These are phyloP conservation scores for Heteronetta atricapilla DNA, from an alignment of 2,113 vertebrate genomes.

Conservation along the genomic window DNA sequence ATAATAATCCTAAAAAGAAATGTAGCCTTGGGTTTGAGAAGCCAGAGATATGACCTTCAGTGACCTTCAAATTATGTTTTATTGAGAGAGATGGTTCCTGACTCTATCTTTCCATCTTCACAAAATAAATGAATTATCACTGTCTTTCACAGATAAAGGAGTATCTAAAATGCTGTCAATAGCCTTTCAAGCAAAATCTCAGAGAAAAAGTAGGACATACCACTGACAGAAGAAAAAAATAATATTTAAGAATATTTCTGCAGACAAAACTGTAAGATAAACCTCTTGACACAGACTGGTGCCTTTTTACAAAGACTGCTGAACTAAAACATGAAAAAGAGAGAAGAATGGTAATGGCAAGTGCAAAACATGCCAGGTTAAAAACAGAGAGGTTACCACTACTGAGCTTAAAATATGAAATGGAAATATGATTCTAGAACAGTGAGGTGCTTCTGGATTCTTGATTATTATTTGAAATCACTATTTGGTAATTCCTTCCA, in stretches of 20 bases:
- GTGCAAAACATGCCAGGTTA: not conserved
- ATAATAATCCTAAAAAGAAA: not conserved
- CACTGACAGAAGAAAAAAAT: not conserved
- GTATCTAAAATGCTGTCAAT: not conserved
- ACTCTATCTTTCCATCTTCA: not conserved
- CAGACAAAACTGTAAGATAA: not conserved
- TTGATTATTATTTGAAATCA: not conserved
- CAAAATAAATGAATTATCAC: not conserved
- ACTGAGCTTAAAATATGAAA: not conserved
- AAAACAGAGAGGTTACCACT: not conserved
- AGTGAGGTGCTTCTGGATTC: fast-evolving
- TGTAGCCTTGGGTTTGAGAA: not conserved
- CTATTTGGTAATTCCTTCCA: not conserved
- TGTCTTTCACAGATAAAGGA: not conserved
- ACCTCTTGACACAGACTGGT: not conserved
- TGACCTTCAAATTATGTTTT: not conserved
- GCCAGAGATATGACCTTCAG: not conserved
- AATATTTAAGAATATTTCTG: not conserved
- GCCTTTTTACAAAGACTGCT: not conserved
- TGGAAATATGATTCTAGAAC: not conserved
- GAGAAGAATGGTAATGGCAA: not conserved
- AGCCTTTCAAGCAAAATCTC: not conserved
- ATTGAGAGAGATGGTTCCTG: not conserved
- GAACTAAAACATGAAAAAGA: not conserved
- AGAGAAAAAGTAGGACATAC: not conserved